Conservation (phyloP, 1,140 invertebrate genomes). For the Parasteatoda tepidariorum region DNA sequence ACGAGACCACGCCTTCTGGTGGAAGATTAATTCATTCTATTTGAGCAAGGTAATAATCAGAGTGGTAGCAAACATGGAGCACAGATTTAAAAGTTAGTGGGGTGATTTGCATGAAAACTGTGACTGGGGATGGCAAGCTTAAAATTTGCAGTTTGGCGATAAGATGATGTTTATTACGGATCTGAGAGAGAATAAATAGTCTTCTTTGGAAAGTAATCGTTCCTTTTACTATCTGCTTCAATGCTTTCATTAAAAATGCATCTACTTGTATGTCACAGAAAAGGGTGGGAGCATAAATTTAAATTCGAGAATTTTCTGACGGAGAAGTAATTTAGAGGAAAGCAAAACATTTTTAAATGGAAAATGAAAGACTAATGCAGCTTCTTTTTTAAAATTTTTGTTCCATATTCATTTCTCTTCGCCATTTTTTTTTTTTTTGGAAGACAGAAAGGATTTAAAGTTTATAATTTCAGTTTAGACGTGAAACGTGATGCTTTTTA, state of each 20-base stretch:
- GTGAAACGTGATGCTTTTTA: no score
- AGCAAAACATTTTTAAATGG: no score
- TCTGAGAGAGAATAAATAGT: constrained; percentile 21
- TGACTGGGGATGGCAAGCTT: constrained; percentile 1
- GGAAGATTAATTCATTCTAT: constrained; percentile 56
- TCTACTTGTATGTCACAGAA: constrained; percentile 15
- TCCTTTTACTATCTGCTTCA: constrained; percentile 57
- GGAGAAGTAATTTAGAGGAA: background rate
- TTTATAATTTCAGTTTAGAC: no score
- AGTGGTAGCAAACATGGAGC: background rate
- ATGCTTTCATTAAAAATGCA: constrained; percentile 59
- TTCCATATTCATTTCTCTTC: no score
- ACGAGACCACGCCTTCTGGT: constrained; percentile 26
- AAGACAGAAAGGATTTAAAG: no score
- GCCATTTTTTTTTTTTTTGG: no score
- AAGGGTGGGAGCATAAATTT: constrained; percentile 30
- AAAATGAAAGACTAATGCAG: no score
- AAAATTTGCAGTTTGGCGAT: constrained; percentile 46
- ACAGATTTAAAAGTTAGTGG: constrained; percentile 40
- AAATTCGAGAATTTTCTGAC: constrained; percentile 8
- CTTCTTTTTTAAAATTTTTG: no score
- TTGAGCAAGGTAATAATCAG: constrained; percentile 40
- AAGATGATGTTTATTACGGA: constrained; percentile 51
- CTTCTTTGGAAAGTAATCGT: constrained; percentile 39
- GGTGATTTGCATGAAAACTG: constrained; percentile 51